Evolutionary conservation across 2,113 vertebrate genomes (phyloP).

Genomic region (Catharus fuscescens): DNA sequence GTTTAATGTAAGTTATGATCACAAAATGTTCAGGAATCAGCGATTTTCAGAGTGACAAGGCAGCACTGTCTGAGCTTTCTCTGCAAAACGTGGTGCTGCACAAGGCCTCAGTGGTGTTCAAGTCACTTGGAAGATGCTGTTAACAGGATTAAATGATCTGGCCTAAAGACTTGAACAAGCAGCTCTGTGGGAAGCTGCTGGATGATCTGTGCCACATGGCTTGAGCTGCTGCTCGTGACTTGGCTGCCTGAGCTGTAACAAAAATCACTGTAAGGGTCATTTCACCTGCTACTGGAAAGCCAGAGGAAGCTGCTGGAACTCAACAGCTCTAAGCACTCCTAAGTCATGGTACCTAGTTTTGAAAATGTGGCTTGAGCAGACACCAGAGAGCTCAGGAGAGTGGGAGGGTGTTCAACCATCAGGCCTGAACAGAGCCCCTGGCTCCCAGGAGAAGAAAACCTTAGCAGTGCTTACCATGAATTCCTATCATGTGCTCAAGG

Average conservation of each 20-base stretch:
- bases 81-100: neutral
- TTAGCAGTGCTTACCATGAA: conserved; percentile 83
- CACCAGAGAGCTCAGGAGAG: neutral
- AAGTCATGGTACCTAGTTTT: neutral
- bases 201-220: neutral
- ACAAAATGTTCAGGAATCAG: neutral
- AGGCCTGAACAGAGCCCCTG: neutral
- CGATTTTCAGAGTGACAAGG: neutral
- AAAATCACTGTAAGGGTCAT: neutral
- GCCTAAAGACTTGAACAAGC: neutral
- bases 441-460: neutral
- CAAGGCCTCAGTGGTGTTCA: neutral
- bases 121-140: neutral
- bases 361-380: neutral
- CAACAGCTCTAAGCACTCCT: neutral
- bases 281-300: neutral
- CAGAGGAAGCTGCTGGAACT: neutral
- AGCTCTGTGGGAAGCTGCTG: conserved; percentile 5
- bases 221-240: conserved; percentile 6
- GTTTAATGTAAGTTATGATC: neutral
- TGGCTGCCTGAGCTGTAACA: neutral
- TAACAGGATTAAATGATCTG: conserved; percentile 13
- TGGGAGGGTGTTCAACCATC: neutral
- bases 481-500: conserved; percentile 96
- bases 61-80: neutral